These are phyloP conservation scores for Peromyscus eremicus DNA, from an alignment of 2,797 vertebrate species.

Conservation along the genomic window DNA sequence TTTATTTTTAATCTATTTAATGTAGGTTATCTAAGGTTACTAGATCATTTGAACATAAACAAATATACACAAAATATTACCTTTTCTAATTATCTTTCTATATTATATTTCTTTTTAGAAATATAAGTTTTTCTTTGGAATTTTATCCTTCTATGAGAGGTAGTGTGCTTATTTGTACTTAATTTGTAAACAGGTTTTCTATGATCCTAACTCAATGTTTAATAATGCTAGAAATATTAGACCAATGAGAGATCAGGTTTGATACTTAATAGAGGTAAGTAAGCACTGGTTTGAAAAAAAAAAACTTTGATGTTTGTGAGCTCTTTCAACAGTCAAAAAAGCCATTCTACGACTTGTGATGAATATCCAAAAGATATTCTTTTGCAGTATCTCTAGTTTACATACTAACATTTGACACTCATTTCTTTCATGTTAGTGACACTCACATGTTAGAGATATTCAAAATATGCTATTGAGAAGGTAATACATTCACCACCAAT, in stretches of 20 bases:
- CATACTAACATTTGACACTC: not conserved
- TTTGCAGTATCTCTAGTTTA: not conserved
- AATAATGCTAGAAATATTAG: constrained; percentile 24
- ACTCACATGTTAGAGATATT: not conserved
- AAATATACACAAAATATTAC: not conserved
- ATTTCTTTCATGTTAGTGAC: not conserved
- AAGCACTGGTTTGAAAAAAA: not conserved
- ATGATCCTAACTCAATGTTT: not conserved
- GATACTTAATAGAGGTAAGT: not conserved
- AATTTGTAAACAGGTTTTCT: not conserved
- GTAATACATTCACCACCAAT: not conserved
- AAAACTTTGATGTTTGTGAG: not conserved
- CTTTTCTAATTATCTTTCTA: not conserved
- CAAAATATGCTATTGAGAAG: not conserved
- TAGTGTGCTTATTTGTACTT: not conserved
- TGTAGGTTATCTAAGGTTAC: constrained; percentile 30
- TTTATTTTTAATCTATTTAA: constrained; percentile 14
- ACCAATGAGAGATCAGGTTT: not conserved
- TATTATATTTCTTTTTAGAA: not conserved
- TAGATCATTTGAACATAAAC: not conserved
- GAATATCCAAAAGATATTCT: not conserved
- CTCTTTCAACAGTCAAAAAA: not conserved
- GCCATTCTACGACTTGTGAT: not conserved
- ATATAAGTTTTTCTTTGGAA: not conserved
- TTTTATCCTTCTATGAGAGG: not conserved